phyloP scores from a whole-genome alignment of 2,888 invertebrate genomes.

The Drosophila multiciliata region DNA sequence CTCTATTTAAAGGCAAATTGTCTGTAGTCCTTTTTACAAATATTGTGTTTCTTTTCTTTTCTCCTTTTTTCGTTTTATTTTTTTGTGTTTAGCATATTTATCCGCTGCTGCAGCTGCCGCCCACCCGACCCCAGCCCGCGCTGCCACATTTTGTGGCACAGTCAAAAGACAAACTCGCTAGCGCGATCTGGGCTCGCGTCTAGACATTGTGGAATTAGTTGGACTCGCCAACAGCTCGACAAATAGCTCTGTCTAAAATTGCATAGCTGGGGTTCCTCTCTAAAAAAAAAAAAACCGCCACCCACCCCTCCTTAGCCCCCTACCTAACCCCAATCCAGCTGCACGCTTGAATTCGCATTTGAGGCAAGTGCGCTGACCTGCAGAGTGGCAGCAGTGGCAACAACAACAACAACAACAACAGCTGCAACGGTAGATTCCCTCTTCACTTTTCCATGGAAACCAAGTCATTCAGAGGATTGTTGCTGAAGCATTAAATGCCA shows the following conservation, averaged over 20 bases:
- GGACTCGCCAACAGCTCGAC: slow-evolving; percentile 46
- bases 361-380: slow-evolving; percentile 60
- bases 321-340: background rate
- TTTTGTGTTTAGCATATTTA: slow-evolving; percentile 59
- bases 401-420: background rate
- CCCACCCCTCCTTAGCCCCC: background rate
- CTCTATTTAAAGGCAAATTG: slow-evolving; percentile 81
- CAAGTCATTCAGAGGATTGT: slow-evolving; percentile 37
- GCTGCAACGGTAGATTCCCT: background rate
- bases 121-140: background rate
- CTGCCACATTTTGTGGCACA: slow-evolving; percentile 34
- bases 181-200: slow-evolving; percentile 53
- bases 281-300: background rate
- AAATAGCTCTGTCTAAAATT: slow-evolving; percentile 69
- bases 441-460: slow-evolving; percentile 17
- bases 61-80: background rate
- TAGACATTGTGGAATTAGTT: slow-evolving; percentile 71
- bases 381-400: slow-evolving; percentile 35
- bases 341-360: slow-evolving; percentile 54
- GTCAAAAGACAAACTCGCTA: slow-evolving; percentile 67
- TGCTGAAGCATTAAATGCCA: slow-evolving; percentile 5
- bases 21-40: slow-evolving; percentile 80
- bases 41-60: slow-evolving; percentile 65
- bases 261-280: slow-evolving; percentile 39
- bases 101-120: slow-evolving; percentile 51